Evolutionary conservation across 2,113 vertebrate genomes (phyloP), one percentile per base, ranked within the genome.

Genomic region (Caracal caracal): DNA sequence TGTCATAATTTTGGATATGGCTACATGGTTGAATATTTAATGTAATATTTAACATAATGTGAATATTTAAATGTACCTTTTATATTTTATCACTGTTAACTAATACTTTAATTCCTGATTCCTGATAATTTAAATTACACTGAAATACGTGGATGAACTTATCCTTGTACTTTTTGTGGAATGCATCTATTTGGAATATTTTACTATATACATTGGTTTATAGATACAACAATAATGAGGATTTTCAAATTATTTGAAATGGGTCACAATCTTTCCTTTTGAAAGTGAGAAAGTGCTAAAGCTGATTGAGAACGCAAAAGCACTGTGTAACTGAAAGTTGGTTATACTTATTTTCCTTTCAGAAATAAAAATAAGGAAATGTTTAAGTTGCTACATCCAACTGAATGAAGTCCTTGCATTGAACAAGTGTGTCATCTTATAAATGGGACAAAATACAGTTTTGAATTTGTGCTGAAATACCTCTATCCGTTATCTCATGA

Each of bases 31-130:
- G 56, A 95, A 49, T 93, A 80, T 90, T 96, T 88, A 90, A 94
- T 59, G 20, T 59, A 59, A 59, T 59, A 59, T 59, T 22, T 59
- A 59, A 59, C 56, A 59, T 59, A 59, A 20, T 59, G 22, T 91
- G 56, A 93, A 56, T 95, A 75, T 90, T 96, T 93, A 93, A 94
- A 78, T 92, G 20, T 81, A 22, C 56, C 35, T 86, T 88, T 92
- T 94, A 13, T 88, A 83, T 90, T 94, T 95, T 93, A 49, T 83
- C 56, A 66, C 10, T 88, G 51, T 51, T 84, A 76, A 90, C 33
- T 93, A 76, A 26, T 47, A 24, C 19, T 83, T 78, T 35, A 59
- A 78, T 51, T 85, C 20, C 85, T 78, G 93, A 83, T 79, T 90
- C 28, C 47, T 93, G 6, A 24, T 79, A 79, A 59, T 76, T 95